These are phyloP conservation scores for Leptodactylus fallax DNA, from an alignment of 2,797 vertebrate genomes.

Conservation along the genomic window DNA sequence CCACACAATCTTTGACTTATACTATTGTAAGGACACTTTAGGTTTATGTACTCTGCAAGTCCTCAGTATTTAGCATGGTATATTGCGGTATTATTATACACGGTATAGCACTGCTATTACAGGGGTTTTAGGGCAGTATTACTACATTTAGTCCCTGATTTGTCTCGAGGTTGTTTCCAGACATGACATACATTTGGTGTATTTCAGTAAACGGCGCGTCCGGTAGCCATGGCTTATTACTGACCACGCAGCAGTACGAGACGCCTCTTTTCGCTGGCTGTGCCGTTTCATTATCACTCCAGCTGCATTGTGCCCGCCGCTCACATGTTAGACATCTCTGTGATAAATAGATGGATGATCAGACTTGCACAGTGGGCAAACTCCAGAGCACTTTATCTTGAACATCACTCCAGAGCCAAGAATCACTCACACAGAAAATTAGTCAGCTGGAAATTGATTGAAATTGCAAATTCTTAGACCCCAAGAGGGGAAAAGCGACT, in stretches of 20 bases:
- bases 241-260: not conserved
- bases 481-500: conserved; percentile 24
- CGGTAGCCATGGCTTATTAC: not conserved
- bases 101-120: no score
- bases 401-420: conserved; percentile 48
- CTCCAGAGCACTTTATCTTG: conserved; percentile 52
- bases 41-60: no score
- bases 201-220: not conserved
- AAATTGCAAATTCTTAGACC: conserved; percentile 55
- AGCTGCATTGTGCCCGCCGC: conserved; percentile 5
- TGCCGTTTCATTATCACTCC: conserved; percentile 23
- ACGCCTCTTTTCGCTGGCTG: not conserved
- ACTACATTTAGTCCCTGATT: no score
- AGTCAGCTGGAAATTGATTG: conserved; percentile 64
- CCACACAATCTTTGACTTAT: no score
- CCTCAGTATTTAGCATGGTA: no score
- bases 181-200: no score
- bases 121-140: no score
- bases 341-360: conserved; percentile 58
- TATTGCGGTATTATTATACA: no score
- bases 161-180: no score
- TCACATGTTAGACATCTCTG: conserved; percentile 36
- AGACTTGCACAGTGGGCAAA: conserved; percentile 45
- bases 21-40: no score
- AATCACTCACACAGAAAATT: conserved; percentile 51